These are phyloP conservation scores for Yasuhikotakia modesta DNA, from an alignment of 2,797 vertebrate species.

Conservation along the genomic window DNA sequence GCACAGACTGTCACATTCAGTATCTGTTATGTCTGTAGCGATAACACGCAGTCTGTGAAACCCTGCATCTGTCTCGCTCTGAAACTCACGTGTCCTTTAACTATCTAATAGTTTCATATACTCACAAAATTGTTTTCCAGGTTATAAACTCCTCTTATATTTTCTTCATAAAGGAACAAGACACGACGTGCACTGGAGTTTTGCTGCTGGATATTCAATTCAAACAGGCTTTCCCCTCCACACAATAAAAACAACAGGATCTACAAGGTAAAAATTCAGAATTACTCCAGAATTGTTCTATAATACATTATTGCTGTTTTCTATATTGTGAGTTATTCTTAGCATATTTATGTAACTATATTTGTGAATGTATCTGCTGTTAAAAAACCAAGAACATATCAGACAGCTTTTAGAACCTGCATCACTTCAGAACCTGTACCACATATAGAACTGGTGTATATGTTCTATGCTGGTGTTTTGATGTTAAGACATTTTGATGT, in stretches of 20 bases:
- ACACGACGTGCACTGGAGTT: not conserved
- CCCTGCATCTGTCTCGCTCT: slow-evolving; percentile 29
- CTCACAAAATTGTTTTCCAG: not conserved
- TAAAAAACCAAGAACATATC: not conserved
- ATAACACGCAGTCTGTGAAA: slow-evolving; percentile 22
- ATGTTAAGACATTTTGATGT: not conserved
- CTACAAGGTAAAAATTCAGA: slow-evolving; percentile 27
- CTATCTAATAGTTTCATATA: not conserved
- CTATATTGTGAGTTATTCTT: not conserved
- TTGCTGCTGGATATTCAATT: slow-evolving; percentile 26
- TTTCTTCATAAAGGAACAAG: slow-evolving; percentile 24
- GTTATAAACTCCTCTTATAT: not conserved
- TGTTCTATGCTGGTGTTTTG: not conserved
- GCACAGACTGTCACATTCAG: slow-evolving; percentile 33
- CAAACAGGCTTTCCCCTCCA: not conserved
- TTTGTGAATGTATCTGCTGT: not conserved
- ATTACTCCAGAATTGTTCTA: not conserved
- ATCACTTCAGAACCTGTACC: no score
- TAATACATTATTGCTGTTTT: not conserved
- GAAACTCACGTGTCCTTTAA: slow-evolving; percentile 37
- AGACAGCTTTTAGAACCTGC: not conserved
- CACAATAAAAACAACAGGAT: slow-evolving; percentile 14
- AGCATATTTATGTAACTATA: not conserved
- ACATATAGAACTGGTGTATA: not conserved
- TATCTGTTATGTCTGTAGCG: slow-evolving; percentile 50